These are phyloP conservation scores for Calonectris borealis DNA, from an alignment of 2,113 vertebrate genomes.

Conservation along the genomic window DNA sequence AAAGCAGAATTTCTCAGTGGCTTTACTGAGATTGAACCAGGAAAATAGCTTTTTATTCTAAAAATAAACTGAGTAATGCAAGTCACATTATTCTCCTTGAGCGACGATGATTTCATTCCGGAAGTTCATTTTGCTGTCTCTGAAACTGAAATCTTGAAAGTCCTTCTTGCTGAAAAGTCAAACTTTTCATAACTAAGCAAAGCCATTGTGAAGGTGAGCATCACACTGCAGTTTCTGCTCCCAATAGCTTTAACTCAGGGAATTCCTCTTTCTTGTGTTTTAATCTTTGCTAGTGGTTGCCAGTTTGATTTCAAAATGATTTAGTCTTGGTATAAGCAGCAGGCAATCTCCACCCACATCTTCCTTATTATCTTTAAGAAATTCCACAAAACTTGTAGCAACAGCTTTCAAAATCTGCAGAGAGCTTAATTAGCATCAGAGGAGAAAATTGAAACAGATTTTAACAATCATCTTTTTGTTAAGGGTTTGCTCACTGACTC, in stretches of 20 bases:
- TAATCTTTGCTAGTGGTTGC: background rate
- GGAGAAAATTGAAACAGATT: background rate
- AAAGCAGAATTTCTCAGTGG: background rate
- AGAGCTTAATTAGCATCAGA: background rate
- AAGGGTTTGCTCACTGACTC: background rate
- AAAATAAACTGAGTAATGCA: background rate
- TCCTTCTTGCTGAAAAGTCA: background rate
- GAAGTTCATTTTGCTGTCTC: background rate
- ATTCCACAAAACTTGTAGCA: background rate
- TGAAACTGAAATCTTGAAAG: background rate
- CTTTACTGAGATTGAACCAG: background rate
- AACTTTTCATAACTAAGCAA: background rate
- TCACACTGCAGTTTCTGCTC: background rate
- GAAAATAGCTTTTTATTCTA: background rate
- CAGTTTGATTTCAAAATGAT: background rate
- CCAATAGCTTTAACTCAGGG: background rate
- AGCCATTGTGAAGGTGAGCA: background rate
- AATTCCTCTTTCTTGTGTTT: background rate
- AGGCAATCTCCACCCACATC: background rate
- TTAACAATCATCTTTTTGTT: background rate
- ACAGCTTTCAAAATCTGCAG: background rate
- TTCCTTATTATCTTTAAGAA: background rate
- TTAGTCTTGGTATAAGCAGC: background rate
- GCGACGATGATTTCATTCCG: background rate
- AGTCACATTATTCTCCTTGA: background rate